These are phyloP conservation scores for Hormaphis cornu DNA, from an alignment of 1,140 invertebrate species.

Conservation along the genomic window DNA sequence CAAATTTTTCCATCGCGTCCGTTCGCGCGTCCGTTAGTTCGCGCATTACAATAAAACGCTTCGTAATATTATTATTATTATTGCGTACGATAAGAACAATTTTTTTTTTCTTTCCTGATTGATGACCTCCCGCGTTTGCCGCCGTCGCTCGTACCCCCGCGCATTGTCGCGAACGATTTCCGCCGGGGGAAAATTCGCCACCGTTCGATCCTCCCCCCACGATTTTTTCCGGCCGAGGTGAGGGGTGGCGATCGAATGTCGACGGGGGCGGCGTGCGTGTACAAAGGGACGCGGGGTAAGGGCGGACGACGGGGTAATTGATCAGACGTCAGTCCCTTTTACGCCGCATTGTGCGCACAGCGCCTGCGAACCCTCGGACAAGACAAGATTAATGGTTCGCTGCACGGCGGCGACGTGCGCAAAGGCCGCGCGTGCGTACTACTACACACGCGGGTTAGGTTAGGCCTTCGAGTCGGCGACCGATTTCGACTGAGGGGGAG, in stretches of 20 bases:
- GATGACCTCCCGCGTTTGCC: conserved; percentile 22
- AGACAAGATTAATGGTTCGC: conserved; percentile 30
- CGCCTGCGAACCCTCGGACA: conserved; percentile 10
- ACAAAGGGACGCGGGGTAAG: not conserved
- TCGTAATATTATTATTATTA: not conserved
- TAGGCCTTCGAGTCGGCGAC: no score
- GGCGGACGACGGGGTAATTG: not conserved
- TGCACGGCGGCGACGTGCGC: not conserved
- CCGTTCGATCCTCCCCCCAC: not conserved
- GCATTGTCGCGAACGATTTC: conserved; percentile 13
- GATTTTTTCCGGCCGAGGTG: no score
- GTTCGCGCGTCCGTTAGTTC: no score
- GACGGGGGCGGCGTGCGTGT: not conserved
- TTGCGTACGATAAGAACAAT: not conserved
- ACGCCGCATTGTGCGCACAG: conserved; percentile 15
- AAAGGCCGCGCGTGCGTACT: no score
- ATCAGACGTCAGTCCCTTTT: conserved; percentile 27
- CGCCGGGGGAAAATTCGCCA: not conserved
- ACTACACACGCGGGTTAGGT: no score
- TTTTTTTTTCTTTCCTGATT: conserved; percentile 21
- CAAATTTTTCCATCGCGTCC: no score
- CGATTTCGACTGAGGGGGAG: no score
- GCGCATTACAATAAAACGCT: no score
- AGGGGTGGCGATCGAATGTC: not conserved
- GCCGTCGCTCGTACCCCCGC: not conserved